Conservation (phyloP, 2,888 invertebrate species). For the Caenorhabditis sp. region DNA sequence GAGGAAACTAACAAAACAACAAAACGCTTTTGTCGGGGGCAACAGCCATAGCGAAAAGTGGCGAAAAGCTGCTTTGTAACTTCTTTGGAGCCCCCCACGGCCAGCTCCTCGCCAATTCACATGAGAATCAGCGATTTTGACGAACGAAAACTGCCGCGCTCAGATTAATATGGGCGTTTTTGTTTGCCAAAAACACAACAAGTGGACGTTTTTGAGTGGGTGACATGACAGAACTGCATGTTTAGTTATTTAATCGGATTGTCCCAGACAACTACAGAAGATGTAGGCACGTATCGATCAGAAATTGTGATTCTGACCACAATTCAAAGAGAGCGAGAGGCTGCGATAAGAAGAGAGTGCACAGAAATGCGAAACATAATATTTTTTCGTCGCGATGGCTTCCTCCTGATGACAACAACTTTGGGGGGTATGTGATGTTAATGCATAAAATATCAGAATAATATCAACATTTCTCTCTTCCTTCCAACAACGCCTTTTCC, state of each 20-base stretch:
- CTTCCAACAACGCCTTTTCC: neutral
- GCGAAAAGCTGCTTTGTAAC: constrained; percentile 48
- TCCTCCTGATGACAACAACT: constrained; percentile 1
- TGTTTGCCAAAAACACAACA: neutral
- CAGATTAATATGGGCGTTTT: constrained; percentile 18
- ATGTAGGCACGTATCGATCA: too few relatives aligned
- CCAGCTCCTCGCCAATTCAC: constrained; percentile 23
- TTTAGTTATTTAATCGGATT: constrained; percentile 2
- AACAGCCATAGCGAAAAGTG: constrained; percentile 33
- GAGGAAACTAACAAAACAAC: constrained; percentile 22
- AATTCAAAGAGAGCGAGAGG: too few relatives aligned
- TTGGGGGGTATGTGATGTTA: neutral
- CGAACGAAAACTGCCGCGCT: constrained; percentile 18
- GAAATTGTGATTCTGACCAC: too few relatives aligned
- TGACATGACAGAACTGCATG: neutral
- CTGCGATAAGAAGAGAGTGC: too few relatives aligned
- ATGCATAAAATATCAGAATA: constrained; percentile 33
- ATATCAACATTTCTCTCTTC: neutral
- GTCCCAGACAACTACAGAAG: too few relatives aligned
- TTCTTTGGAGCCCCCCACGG: constrained; percentile 17
- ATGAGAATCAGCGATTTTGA: constrained; percentile 49
- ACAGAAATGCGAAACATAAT: neutral
- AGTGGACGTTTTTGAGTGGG: neutral
- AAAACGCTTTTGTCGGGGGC: constrained; percentile 48
- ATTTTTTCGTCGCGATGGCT: too few relatives aligned